Evolutionary conservation across 2,888 invertebrate genomes (phyloP), one percentile per base, ranked within the genome.

Genomic region (Cabera pusaria): DNA sequence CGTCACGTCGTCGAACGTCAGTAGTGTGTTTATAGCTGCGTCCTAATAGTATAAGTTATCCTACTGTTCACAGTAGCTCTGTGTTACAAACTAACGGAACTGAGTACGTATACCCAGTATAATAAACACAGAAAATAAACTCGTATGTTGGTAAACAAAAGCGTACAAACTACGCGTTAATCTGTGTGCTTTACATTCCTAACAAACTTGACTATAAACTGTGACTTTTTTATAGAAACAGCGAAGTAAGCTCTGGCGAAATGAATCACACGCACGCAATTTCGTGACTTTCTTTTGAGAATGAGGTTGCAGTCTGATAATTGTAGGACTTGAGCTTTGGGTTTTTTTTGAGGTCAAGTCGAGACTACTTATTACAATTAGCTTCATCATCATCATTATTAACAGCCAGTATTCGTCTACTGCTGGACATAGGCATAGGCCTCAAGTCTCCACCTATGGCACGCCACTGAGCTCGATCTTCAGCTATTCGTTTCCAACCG

Each of bases 101-200:
- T 6, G 10, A 5, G n/a, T n/a, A n/a, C n/a, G n/a, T 18, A 31
- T 19, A 20, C 19, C 7, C 21, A 10, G 14, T 21, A 16, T 26
- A 38, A 28, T 28, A 34, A 24, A 19, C 23, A 22, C 18, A 21
- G 10, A 17, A 23, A 41, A 31, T 32, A 28, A 24, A 32, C 17
- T 17, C 24, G 36, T 19, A 23, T 43, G 43, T 43, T 43, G 23
- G 33, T 43, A 43, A 43, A 43, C 43, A 43, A 37, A 25, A 10
- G 21, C 28, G 40, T 25, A 34, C 28, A 20, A 34, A 34, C 40
- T 40, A 5, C 33, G 8, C 19, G 3, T 16, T 39, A 33, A 28
- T 28, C 39, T 33, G 33, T 28, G 23, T 1, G 1, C 1, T 11
- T 18, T 6, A 6, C 6, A 20, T n/a, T n/a, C n/a, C 28, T 11